Conservation (phyloP, 2,113 vertebrate genomes). For the Falcunculus frontatus region DNA sequence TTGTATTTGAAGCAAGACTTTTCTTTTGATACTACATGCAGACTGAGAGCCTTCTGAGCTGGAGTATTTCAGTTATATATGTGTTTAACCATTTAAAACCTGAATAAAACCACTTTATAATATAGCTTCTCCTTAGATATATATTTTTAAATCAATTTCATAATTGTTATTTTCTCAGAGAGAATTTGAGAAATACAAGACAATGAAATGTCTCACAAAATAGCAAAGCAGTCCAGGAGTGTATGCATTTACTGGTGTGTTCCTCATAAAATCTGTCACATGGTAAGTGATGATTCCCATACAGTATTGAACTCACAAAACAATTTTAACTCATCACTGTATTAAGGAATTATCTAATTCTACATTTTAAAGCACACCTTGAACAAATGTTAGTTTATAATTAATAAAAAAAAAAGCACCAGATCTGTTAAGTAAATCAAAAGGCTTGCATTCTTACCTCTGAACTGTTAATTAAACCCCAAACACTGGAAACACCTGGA, state of each 20-base stretch:
- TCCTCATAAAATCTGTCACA: not conserved
- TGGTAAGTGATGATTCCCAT: not conserved
- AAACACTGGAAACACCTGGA: not conserved
- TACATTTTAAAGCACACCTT: not conserved
- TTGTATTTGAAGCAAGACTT: not conserved
- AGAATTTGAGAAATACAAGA: not conserved
- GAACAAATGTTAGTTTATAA: not conserved
- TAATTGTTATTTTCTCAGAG: not conserved
- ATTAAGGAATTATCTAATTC: not conserved
- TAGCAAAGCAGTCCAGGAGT: not conserved
- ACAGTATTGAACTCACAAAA: not conserved
- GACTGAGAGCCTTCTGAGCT: not conserved
- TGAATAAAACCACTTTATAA: not conserved
- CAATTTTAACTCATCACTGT: not conserved
- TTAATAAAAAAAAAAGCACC: not conserved
- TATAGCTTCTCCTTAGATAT: not conserved
- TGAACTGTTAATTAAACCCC: not conserved
- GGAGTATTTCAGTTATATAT: not conserved
- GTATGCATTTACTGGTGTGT: not conserved
- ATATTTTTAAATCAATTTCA: not conserved
- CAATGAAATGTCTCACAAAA: not conserved
- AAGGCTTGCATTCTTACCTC: not conserved
- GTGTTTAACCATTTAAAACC: not conserved
- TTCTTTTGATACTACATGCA: not conserved
- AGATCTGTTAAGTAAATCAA: not conserved